Evolutionary conservation across 2,797 vertebrate species (phyloP).

Genomic region (Sebastes itinus): DNA sequence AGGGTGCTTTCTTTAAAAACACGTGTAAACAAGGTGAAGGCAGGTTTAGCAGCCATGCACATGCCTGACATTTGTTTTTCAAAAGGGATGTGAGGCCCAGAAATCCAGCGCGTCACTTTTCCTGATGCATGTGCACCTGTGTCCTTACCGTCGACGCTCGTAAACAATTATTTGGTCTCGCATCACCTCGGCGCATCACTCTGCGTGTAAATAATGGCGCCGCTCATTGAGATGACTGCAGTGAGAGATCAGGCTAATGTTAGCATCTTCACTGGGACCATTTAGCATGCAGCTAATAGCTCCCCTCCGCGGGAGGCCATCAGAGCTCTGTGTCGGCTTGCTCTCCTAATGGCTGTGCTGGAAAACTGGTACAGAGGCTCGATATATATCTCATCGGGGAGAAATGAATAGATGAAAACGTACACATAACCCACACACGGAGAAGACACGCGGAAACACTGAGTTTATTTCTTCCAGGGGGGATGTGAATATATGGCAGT

Average conservation of each 20-base stretch:
- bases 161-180: constrained; percentile 25
- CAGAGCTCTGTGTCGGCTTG: constrained; percentile 37
- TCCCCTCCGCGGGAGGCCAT: constrained; percentile 66
- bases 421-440: constrained; percentile 44
- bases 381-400: constrained; percentile 53
- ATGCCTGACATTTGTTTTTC: not conserved
- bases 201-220: constrained; percentile 61
- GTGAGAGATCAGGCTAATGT: constrained; percentile 67
- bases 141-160: not conserved
- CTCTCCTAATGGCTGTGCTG: constrained; percentile 54
- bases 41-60: not conserved
- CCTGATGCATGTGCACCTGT: constrained; percentile 20
- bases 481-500: constrained; percentile 67
- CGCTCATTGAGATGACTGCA: constrained; percentile 60
- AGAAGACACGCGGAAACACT: constrained; percentile 34
- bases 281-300: constrained; percentile 73
- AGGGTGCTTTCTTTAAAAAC: not conserved
- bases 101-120: not conserved
- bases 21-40: not conserved
- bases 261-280: constrained; percentile 70
- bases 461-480: constrained; percentile 56
- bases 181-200: constrained; percentile 29
- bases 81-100: not conserved
- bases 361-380: constrained; percentile 32
- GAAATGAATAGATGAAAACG: constrained; percentile 57